Evolutionary conservation across 2,888 invertebrate species (phyloP), one percentile per base, ranked within the genome.

Genomic region (Pardosa pseudoannulata): DNA sequence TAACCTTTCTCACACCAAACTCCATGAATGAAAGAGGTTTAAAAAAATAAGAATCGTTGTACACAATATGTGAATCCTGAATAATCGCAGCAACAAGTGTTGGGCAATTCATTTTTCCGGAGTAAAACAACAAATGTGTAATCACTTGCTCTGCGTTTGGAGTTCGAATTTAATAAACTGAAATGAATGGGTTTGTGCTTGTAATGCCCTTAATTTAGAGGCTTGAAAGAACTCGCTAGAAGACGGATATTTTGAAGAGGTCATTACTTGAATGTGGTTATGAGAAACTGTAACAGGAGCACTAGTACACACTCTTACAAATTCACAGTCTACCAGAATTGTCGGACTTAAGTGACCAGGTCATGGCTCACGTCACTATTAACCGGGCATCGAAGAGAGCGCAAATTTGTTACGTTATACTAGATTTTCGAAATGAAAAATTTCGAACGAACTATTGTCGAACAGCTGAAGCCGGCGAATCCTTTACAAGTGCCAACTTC

Each of bases 401-500:
- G 0, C 82, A 68, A 16, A 36, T 82, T 27, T 82, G 62, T 82
- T 82, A 82, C 36, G 28, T 82, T 5, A 62, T 82, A 6, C 41
- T 82, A 3, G 75, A 75, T 32, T 82, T 70, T 31, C 62, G 74
- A 13, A 75, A 82, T 31, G 70, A 75, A 27, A 82, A 82, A 64
- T 46, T 76, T 29, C 64, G 71, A 31, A 41, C 82, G 13, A 29
- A 75, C 7, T 82, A 82, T 32, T 82, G 46, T 19, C 68, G 70
- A 50, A 39, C 31, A n/a, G 31, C 70, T 13, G 75, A 76, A 62
- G 64, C 32, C 27, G 32, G 70, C 32, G 16, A 6, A 13, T 16
- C 11, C 11, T 19, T 71, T 7, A 29, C 27, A 16, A 74, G 36
- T 28, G 68, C 74, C 1, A 16, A 29, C 9, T 65, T 65, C 11